Base-by-base conservation (phyloP, 2,797 vertebrate genomes). In the Microctenopoma lineatum region DNA sequence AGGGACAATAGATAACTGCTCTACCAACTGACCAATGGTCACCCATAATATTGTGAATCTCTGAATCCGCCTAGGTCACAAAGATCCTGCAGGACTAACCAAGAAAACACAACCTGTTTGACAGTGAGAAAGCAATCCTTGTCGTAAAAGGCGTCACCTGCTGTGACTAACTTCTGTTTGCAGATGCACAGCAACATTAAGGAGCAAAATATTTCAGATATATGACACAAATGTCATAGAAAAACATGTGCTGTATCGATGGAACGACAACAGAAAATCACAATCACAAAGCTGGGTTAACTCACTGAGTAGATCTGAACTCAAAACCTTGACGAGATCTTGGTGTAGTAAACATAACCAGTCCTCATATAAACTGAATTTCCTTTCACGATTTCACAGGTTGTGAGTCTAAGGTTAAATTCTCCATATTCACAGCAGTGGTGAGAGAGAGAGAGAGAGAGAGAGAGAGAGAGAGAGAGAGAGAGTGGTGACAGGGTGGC, bases 121-220 rank as follows among this genome's bases (percentile, higher is more conserved):
- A 66, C 70, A 67, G 16, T 38, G 57, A 58, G 68, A 81, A 70
- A 84, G 74, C 54, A 65, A 83, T 69, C 29, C 9, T 10, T 7
- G 7, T 7, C 8, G 5, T 2, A 36, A 6, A 36, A 36, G 34
- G 1, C 7, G 27, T 29, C 27, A 29, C 27, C 5, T 29, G 27
- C 29, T 66, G 71, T 73, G 56, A 73, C 60, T 52, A 34, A 77
- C 70, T 74, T 76, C 10, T 59, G 8, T 53, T 73, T 41, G 66
- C 73, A 71, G 41, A 74, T 65, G 74, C 77, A 84, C 80, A 79
- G 77, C 18, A 83, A 81, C 74, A 73, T 72, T 36, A 51, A 69
- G 38, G 47, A 45, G 51, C 58, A 65, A 46, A 59, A 65, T 27
- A 66, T 42, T 66, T 67, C 62, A 32, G 59, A 55, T 51, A 59